A percentile compares a stretch with the other conserved stretches of the same genome.
phyloP scores from a whole-genome alignment of 2,797 vertebrate species.

The Ctenosaura bakeri region DNA sequence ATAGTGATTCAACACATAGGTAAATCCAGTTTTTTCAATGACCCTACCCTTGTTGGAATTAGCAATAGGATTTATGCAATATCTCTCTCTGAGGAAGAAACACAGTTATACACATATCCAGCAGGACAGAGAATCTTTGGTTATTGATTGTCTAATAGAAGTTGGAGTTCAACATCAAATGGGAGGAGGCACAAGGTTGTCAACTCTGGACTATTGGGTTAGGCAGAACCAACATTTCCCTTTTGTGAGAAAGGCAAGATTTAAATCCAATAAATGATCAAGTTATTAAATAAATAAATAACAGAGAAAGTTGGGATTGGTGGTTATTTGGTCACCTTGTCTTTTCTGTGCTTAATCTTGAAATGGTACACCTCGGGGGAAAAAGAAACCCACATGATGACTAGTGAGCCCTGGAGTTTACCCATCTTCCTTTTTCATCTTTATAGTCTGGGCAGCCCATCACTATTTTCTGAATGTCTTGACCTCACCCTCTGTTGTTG shows the following conservation, averaged over 20 bases:
- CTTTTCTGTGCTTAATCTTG: background rate
- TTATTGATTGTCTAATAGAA: too few relatives aligned
- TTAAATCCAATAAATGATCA: too few relatives aligned
- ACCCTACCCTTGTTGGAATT: too few relatives aligned
- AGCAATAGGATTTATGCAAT: background rate
- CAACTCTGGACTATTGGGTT: background rate
- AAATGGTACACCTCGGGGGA: background rate
- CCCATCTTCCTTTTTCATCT: background rate
- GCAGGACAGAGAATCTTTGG: too few relatives aligned
- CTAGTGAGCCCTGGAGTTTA: background rate
- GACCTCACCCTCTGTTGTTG: background rate
- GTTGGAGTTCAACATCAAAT: too few relatives aligned
- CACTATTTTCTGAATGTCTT: slow-evolving; percentile 6
- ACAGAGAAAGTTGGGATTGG: too few relatives aligned
- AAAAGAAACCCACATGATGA: background rate
- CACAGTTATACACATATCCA: background rate
- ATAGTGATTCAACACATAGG: too few relatives aligned
- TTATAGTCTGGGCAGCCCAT: background rate
- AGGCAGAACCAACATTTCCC: background rate
- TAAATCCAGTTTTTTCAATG: too few relatives aligned
- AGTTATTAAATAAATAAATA: too few relatives aligned
- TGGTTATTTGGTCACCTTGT: background rate
- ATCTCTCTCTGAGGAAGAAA: background rate
- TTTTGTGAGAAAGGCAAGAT: too few relatives aligned
- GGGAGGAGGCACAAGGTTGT: too few relatives aligned